A percentile compares a stretch with the other conserved stretches of the same genome.
Evolutionary conservation across 2,113 vertebrate species (phyloP).

Genomic region (Zingel zingel): DNA sequence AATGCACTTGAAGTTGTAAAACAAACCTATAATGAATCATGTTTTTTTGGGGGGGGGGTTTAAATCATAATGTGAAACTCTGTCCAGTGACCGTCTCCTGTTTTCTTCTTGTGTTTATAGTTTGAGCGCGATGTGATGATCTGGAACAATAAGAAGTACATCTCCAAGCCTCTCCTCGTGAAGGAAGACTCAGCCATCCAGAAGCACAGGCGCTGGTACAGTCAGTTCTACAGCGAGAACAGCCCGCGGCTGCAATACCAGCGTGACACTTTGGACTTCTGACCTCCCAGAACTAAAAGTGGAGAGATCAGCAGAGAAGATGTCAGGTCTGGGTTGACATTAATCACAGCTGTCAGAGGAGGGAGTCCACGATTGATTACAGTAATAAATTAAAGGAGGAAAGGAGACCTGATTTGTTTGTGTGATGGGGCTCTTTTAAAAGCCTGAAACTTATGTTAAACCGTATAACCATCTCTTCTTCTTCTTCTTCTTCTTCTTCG

Average conservation of each 20-base stretch:
- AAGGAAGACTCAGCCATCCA: slow-evolving; percentile 87
- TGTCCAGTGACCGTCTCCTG: background rate
- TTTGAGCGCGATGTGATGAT: slow-evolving; percentile 89
- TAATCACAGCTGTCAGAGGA: slow-evolving; percentile 10
- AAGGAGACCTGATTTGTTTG: background rate
- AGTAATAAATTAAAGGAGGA: background rate
- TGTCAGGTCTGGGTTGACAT: slow-evolving; percentile 26
- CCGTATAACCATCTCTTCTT: too few relatives aligned
- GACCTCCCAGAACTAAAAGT: slow-evolving; percentile 56
- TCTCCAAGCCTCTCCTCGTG: slow-evolving; percentile 86
- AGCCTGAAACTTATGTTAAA: background rate
- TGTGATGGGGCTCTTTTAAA: background rate
- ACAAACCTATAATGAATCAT: background rate
- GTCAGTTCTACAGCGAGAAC: slow-evolving; percentile 88
- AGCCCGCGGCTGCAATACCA: slow-evolving; percentile 75
- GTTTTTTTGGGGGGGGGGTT: too few relatives aligned
- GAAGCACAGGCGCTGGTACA: slow-evolving; percentile 88
- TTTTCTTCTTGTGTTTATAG: slow-evolving; percentile 61
- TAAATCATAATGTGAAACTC: background rate
- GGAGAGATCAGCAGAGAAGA: slow-evolving; percentile 11
- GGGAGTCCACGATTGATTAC: background rate
- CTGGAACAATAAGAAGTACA: slow-evolving; percentile 91
- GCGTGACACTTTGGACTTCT: slow-evolving; percentile 83
- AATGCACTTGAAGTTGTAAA: background rate
- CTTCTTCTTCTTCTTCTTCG: too few relatives aligned